A percentile compares a stretch with the other conserved stretches of the same genome.
These are phyloP conservation scores for Taeniopygia guttata DNA, from an alignment of 2,797 vertebrate genomes.

Conservation along the genomic window DNA sequence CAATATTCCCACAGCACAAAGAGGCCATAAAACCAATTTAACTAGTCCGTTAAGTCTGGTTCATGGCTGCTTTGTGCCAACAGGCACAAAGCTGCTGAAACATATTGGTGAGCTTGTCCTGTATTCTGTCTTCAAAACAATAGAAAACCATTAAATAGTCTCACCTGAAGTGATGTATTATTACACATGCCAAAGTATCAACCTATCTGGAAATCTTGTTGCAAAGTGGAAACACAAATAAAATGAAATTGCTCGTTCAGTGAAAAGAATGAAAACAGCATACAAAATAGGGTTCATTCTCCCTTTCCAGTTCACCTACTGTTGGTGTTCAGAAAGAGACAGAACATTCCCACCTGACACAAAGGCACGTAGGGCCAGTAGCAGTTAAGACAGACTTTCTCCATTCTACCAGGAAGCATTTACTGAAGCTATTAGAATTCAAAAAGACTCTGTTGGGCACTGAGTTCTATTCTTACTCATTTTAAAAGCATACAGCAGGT, in stretches of 20 bases:
- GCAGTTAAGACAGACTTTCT: neutral
- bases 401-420: neutral
- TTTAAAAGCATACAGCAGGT: neutral
- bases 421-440: neutral
- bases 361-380: neutral
- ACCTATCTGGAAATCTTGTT: neutral
- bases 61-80: neutral
- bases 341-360: neutral
- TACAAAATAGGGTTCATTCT: neutral
- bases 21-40: slow-evolving; percentile 17
- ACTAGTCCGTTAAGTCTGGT: neutral
- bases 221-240: neutral
- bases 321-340: neutral
- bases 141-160: neutral
- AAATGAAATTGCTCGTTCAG: neutral
- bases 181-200: neutral
- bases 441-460: neutral
- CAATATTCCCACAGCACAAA: neutral
- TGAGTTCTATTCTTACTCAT: neutral
- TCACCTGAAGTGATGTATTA: neutral
- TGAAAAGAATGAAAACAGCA: neutral
- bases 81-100: neutral
- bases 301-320: neutral
- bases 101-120: neutral
- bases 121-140: neutral